A percentile compares a stretch with the other conserved stretches of the same genome.
phyloP scores from a whole-genome alignment of 2,797 vertebrate genomes.

The Paramormyrops hopkinsi region DNA sequence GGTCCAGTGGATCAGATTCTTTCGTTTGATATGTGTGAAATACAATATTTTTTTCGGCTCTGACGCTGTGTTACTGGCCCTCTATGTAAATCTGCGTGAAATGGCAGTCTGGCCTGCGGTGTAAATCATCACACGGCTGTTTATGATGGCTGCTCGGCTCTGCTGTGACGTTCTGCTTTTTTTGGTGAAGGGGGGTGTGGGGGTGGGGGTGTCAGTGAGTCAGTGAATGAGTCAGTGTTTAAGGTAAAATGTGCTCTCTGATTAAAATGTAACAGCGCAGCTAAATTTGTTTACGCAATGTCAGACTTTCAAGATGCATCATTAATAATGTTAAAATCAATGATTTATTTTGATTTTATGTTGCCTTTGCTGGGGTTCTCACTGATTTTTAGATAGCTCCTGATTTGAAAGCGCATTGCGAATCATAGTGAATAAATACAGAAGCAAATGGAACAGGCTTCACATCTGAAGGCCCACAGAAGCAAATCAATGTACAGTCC shows the following conservation, averaged over 20 bases:
- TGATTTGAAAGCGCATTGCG: not conserved
- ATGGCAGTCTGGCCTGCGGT: slow-evolving; percentile 67
- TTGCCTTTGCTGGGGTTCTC: not conserved
- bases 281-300: not conserved
- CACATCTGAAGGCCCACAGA: not conserved
- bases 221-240: not conserved
- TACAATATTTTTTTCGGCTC: slow-evolving; percentile 69
- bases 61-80: slow-evolving; percentile 58
- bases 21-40: slow-evolving; percentile 72
- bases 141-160: slow-evolving; percentile 60
- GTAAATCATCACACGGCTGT: slow-evolving; percentile 65
- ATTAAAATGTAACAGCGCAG: not conserved
- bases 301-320: not conserved
- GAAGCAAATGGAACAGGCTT: not conserved
- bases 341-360: not conserved
- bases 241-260: not conserved
- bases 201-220: not conserved
- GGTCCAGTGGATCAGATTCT: slow-evolving; percentile 63
- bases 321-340: not conserved
- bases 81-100: slow-evolving; percentile 71
- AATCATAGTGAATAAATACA: not conserved
- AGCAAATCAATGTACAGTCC: not conserved
- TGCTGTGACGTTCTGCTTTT: slow-evolving; percentile 37
- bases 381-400: not conserved
- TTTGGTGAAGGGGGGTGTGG: not conserved